Base-by-base conservation (phyloP, 2,888 invertebrate species). In the Eumerus sabulonum region DNA sequence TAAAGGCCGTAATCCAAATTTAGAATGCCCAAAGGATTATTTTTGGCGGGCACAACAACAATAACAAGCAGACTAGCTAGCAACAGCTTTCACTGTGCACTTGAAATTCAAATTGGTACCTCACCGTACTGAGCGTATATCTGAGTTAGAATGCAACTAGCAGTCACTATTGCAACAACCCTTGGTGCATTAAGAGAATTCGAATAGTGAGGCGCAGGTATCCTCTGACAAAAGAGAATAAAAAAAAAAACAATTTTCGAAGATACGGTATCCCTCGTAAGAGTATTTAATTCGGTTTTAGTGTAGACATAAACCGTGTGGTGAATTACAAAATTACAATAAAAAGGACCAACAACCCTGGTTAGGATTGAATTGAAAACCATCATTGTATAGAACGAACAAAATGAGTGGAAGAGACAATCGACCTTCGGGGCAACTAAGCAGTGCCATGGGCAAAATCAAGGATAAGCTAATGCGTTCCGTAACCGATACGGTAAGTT, bases 331-430 rank as follows among this genome's bases (percentile, higher is more conserved):
- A 36, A 59, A 27, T 35, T 35, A n/a, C 11, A 35, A 36, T 9
- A 50, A 13, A 18, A 50, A 27, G 5, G 12, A n/a, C 35, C 35
- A 18, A 48, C 16, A 18, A 11, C 13, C n/a, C n/a, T n/a, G n/a
- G 27, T 51, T 50, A 1, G n/a, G 27, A 47, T 1, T n/a, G 17
- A 18, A 66, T 56, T 63, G 48, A 27, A 27, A 27, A 27, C 27
- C 2, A 27, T 27, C 36, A 56, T 5, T 35, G 51, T 19, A n/a
- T 47, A 17, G 45, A 54, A 36, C 16, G 18, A 54, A 44, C n/a
- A 56, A 84, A 84, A 89, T 89, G 89, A 89, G 88, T 85, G 88
- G 88, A 84, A 86, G 87, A 66, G 88, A 89, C 73, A 87, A 86
- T 83, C 85, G 87, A 76, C 85, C 85, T 72, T 85, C 85, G 83